These are phyloP conservation scores for Copsychus sechellarum DNA, from an alignment of 2,113 vertebrate genomes.

Conservation along the genomic window DNA sequence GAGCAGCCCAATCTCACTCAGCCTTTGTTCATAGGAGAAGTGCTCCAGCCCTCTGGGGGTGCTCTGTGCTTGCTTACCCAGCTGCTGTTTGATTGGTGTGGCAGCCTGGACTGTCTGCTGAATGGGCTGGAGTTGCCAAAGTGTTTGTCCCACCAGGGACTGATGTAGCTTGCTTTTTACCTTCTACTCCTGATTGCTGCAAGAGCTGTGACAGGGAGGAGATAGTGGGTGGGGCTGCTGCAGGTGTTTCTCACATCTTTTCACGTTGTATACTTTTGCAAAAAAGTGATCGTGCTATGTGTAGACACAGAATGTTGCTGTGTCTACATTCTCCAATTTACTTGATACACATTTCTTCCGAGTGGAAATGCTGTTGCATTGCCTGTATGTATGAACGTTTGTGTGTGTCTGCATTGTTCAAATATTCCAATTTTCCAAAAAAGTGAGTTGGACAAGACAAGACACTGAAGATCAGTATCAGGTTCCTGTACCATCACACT, in stretches of 20 bases:
- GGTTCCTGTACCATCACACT: background rate
- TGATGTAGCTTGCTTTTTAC: background rate
- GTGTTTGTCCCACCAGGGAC: background rate
- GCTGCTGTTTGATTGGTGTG: background rate
- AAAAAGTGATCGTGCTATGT: background rate
- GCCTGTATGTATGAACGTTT: background rate
- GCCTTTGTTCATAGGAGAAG: background rate
- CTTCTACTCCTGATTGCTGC: background rate
- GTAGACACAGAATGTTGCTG: no score
- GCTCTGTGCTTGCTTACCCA: background rate
- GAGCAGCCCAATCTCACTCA: background rate
- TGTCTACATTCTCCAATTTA: background rate
- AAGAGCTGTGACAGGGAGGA: background rate
- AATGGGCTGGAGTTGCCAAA: background rate
- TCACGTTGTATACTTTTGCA: background rate
- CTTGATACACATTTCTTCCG: background rate
- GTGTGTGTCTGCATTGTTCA: background rate
- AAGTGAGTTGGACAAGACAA: background rate
- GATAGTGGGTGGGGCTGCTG: background rate
- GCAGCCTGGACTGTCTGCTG: background rate
- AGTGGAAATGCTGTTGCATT: background rate
- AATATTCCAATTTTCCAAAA: background rate
- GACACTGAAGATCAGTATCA: accelerated
- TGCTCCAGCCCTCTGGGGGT: background rate
- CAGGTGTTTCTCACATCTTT: background rate